Base-by-base conservation (phyloP, 1,140 invertebrate genomes). In the Penaeus vannamei region DNA sequence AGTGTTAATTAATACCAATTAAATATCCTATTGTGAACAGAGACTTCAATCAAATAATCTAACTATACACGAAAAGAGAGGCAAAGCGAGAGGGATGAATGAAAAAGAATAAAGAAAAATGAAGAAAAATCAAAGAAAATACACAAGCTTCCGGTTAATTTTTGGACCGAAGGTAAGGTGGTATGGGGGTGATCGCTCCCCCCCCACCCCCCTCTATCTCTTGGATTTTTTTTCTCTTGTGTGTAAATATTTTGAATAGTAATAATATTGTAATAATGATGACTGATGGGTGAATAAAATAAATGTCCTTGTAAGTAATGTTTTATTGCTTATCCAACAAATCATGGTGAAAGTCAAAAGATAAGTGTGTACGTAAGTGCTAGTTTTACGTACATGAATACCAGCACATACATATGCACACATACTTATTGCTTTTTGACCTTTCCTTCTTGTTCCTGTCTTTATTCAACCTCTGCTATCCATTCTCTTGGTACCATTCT, bases 211-310 rank as follows among this genome's bases (percentile, higher is more conserved):
- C 26, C 42, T 53, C 46, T 32, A 53, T 53, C 53, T 53, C 53
- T 53, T 53, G 1, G 12, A 14, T 53, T 17, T 53, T 53, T 60
- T 23, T 14, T 62, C 84, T 53, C 85, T 80, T 89, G 87, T 84
- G 82, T 89, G 87, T 89, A 89, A 26, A 89, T 89, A 89, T 84
- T 84, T 89, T 89, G 87, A 89, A 89, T 89, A 89, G 87, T 89
- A 84, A 84, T 72, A 84, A 84, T 89, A 89, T 89, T 89, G 87
- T 89, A 89, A 89, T 89, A 89, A 61, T 84, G 69, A 89, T 84
- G 87, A 89, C 87, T 61, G 66, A 89, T 84, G 82, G 82, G 83
- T 89, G 87, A 84, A 89, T 46, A 84, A 84, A 89, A 89, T 89
- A 89, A 89, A 89, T 89, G 87, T 89, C 87, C 87, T 89, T 89